Conservation (phyloP, 2,888 invertebrate species). For the Drosophila anomelani region DNA sequence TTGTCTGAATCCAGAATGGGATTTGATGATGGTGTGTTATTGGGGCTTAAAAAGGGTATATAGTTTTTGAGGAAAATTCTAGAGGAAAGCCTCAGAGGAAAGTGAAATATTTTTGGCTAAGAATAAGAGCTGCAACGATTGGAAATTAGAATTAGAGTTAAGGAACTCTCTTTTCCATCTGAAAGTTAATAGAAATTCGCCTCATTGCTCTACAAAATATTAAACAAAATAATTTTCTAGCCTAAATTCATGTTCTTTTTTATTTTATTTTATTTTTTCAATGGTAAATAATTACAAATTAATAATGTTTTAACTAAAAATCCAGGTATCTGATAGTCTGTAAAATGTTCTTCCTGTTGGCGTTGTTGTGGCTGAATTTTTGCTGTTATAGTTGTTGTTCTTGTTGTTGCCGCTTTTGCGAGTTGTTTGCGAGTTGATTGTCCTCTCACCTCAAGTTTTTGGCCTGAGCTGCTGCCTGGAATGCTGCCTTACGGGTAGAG, state of each 20-base stretch:
- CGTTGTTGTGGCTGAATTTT: constrained; percentile 20
- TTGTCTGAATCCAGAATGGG: constrained; percentile 59
- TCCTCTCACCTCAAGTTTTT: constrained; percentile 77
- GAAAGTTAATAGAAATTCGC: too few relatives aligned
- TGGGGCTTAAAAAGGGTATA: constrained; percentile 2
- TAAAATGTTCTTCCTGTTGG: not conserved
- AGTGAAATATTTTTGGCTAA: not conserved
- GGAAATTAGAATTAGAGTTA: not conserved
- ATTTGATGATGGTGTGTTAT: constrained; percentile 22
- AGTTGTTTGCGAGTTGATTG: constrained; percentile 71
- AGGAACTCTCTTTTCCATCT: too few relatives aligned
- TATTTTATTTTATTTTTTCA: too few relatives aligned
- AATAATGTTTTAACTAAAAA: too few relatives aligned
- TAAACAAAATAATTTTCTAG: too few relatives aligned
- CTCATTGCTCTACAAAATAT: too few relatives aligned
- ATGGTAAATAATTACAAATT: too few relatives aligned
- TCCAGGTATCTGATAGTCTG: constrained; percentile 4
- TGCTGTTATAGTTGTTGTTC: constrained; percentile 16
- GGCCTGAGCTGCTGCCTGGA: constrained; percentile 67
- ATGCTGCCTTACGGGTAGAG: constrained; percentile 78
- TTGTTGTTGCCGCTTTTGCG: constrained; percentile 27
- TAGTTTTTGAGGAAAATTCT: not conserved
- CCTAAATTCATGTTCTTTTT: too few relatives aligned
- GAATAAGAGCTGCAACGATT: not conserved
- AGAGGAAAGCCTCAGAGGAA: too few relatives aligned